Conservation (phyloP, 2,888 invertebrate species). For the Lasioglossum oenotherae region DNA sequence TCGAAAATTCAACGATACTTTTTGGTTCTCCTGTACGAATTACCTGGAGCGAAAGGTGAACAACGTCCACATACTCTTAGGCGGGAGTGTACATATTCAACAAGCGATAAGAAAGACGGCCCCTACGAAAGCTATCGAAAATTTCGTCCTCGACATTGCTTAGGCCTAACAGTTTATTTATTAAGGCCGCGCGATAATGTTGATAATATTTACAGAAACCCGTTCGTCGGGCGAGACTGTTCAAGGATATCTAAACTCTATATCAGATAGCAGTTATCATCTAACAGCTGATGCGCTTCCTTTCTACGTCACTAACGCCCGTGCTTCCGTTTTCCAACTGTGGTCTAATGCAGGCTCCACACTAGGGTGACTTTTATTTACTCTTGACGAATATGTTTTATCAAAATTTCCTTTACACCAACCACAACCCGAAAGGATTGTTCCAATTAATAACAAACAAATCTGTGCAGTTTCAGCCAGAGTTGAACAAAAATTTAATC, state of each 20-base stretch:
- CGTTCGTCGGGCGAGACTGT: background rate
- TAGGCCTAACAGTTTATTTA: background rate
- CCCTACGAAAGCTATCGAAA: background rate
- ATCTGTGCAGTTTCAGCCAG: no score
- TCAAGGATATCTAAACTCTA: background rate
- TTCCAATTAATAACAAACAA: no score
- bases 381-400: no score
- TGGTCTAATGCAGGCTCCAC: no score
- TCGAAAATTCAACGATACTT: background rate
- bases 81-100: background rate
- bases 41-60: background rate
- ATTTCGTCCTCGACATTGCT: background rate
- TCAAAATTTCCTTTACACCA: no score
- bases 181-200: background rate
- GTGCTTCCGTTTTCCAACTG: background rate
- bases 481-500: no score
- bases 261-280: background rate
- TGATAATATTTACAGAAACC: background rate
- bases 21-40: background rate
- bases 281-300: background rate
- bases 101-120: background rate
- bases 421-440: accelerated
- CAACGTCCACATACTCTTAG: background rate
- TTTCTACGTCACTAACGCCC: background rate
- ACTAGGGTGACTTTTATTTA: no score